Percentiles rank a stretch among this genome's conserved stretches.
Evolutionary conservation across 2,888 invertebrate genomes (phyloP).

Genomic region (Sepiola atlantica): DNA sequence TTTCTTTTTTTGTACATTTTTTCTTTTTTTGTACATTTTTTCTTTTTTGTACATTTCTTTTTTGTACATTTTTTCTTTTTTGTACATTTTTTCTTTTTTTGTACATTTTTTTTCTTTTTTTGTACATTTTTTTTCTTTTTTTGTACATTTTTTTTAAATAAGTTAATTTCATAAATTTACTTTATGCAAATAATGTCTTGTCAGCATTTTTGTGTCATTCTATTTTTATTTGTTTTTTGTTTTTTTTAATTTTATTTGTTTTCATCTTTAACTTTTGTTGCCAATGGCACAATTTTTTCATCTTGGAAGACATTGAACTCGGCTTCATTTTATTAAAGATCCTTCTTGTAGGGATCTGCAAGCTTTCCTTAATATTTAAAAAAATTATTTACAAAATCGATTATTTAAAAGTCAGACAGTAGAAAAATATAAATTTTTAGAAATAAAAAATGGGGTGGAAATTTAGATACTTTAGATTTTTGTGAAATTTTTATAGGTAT

Average conservation of each 20-base stretch:
- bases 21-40: too few relatives aligned
- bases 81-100: neutral
- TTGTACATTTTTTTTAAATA: neutral
- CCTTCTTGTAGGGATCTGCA: neutral
- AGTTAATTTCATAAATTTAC: neutral
- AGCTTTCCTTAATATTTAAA: neutral
- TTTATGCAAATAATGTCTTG: neutral
- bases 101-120: too few relatives aligned
- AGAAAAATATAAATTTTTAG: too few relatives aligned
- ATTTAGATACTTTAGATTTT: too few relatives aligned
- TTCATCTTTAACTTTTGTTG: neutral
- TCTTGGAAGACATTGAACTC: neutral
- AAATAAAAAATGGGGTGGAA: too few relatives aligned
- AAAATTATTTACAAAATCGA: too few relatives aligned
- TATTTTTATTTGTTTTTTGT: neutral
- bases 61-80: too few relatives aligned
- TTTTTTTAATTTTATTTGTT: neutral
- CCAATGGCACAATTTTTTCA: neutral
- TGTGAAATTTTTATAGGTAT: too few relatives aligned
- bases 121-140: too few relatives aligned
- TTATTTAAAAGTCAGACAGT: too few relatives aligned
- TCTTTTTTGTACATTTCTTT: too few relatives aligned
- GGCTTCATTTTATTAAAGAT: neutral
- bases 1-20: too few relatives aligned
- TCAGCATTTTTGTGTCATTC: neutral